Percentiles rank a stretch among this genome's conserved stretches.
These are phyloP conservation scores for Patagioenas fasciata DNA, from an alignment of 2,113 vertebrate species.

Conservation along the genomic window DNA sequence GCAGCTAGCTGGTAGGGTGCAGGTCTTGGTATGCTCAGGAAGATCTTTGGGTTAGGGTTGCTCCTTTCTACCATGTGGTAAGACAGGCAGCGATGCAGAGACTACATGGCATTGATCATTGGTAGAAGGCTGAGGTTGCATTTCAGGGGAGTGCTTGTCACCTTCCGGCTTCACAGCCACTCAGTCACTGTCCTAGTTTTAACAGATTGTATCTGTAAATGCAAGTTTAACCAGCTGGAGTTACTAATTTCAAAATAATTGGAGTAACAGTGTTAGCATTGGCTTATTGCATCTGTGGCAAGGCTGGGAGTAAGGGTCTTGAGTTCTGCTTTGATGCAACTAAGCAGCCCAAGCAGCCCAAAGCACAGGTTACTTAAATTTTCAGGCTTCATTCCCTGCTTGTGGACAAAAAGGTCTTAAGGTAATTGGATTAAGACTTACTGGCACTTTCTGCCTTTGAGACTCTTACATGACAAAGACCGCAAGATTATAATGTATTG, in stretches of 20 bases:
- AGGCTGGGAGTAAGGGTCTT: neutral
- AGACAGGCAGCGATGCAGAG: neutral
- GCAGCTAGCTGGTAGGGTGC: neutral
- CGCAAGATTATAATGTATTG: neutral
- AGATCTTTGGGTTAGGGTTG: neutral
- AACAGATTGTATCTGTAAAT: neutral
- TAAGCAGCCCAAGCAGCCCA: neutral
- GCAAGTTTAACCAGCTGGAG: neutral
- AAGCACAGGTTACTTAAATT: neutral
- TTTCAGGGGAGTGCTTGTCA: neutral
- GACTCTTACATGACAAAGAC: neutral
- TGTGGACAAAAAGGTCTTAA: neutral
- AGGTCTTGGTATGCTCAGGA: neutral
- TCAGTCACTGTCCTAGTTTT: neutral
- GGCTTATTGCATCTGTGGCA: neutral
- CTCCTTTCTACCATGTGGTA: neutral
- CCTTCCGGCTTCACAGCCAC: neutral
- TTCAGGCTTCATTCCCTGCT: neutral
- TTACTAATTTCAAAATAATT: neutral
- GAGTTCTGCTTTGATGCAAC: neutral
- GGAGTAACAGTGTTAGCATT: neutral
- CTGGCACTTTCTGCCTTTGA: neutral
- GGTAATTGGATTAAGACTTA: neutral
- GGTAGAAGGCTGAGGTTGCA: neutral
- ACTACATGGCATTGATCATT: rapidly evolving